A percentile compares a stretch with the other conserved stretches of the same genome.
Evolutionary conservation across 2,113 vertebrate genomes (phyloP).

Genomic region (Festucalex cinctus): DNA sequence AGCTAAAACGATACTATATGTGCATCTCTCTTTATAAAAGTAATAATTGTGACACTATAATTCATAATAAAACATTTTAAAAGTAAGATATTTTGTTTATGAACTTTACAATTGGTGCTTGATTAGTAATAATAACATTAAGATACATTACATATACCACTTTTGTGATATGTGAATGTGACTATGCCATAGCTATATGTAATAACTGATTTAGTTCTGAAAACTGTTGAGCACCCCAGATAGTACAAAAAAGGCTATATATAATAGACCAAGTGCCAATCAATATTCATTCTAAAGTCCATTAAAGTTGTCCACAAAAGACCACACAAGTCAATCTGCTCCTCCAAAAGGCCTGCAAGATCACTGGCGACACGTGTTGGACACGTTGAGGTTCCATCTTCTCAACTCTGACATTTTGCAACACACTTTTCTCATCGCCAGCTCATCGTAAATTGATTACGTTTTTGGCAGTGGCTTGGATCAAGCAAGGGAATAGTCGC

Average conservation of each 20-base stretch:
- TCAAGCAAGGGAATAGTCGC: not conserved
- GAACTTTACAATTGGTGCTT: too few relatives aligned
- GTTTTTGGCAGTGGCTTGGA: not conserved
- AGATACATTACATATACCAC: not conserved
- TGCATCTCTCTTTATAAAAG: not conserved
- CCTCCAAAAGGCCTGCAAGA: not conserved
- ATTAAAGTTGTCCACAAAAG: not conserved
- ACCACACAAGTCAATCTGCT: not conserved
- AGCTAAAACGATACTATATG: not conserved
- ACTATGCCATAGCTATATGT: not conserved
- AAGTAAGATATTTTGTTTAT: too few relatives aligned
- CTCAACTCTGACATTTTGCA: not conserved
- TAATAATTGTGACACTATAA: not conserved
- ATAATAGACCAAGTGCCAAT: not conserved
- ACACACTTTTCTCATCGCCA: not conserved
- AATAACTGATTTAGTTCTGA: not conserved
- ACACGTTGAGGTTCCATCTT: slow-evolving; percentile 1
- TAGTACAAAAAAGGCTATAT: not conserved
- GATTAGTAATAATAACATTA: not conserved
- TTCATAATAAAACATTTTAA: too few relatives aligned
- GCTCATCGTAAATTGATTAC: slow-evolving; percentile 6
- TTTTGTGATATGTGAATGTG: not conserved
- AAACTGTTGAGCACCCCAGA: not conserved
- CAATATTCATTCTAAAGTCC: not conserved
- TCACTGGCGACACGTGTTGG: not conserved